Evolutionary conservation across 2,888 invertebrate genomes (phyloP).

Genomic region (Drosophila meridionalis): DNA sequence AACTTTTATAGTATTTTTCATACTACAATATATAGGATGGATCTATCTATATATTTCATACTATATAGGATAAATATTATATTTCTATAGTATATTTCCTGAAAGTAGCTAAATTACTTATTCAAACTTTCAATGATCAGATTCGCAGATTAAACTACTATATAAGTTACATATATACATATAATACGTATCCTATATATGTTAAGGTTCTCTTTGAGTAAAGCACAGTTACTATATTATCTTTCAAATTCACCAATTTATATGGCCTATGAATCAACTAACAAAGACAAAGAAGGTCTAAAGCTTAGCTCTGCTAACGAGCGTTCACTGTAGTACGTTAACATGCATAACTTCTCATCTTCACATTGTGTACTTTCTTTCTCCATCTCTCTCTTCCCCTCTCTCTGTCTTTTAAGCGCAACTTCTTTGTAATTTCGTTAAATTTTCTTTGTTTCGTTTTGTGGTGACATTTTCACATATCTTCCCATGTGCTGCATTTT

Average conservation of each 20-base stretch:
- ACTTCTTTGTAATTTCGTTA: constrained; percentile 22
- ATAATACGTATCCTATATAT: too few relatives aligned
- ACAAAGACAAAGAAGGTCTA: neutral
- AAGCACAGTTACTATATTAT: neutral
- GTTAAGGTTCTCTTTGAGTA: too few relatives aligned
- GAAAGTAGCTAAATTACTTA: too few relatives aligned
- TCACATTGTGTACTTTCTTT: neutral
- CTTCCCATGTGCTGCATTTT: constrained; percentile 25
- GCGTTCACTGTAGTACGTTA: neutral
- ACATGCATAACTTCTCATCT: neutral
- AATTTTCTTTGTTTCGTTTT: constrained; percentile 16
- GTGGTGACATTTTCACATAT: neutral
- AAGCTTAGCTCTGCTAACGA: neutral
- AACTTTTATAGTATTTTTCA: too few relatives aligned
- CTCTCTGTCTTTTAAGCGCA: neutral
- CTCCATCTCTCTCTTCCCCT: neutral
- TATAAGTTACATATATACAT: too few relatives aligned
- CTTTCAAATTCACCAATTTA: neutral
- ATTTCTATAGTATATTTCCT: too few relatives aligned
- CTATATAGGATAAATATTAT: too few relatives aligned
- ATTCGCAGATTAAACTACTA: too few relatives aligned
- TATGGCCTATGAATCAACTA: neutral
- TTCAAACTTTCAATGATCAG: too few relatives aligned
- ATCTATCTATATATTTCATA: too few relatives aligned
- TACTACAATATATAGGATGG: too few relatives aligned